Evolutionary conservation across 2,113 vertebrate species (phyloP), one percentile per base, ranked within the genome.

Genomic region (Hypocryptadius cinnamomeus): DNA sequence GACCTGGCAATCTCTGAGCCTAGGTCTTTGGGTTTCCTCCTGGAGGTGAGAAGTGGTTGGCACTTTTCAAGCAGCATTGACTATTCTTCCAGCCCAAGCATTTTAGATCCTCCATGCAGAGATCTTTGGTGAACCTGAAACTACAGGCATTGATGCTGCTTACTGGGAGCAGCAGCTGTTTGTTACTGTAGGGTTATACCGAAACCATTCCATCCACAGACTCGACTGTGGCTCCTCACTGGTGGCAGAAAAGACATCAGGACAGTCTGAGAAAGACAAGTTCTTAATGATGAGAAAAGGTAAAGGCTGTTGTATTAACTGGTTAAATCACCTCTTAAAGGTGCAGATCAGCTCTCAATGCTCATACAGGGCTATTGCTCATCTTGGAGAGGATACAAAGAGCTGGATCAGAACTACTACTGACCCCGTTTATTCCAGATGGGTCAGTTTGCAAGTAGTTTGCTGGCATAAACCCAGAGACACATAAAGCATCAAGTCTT

Each of bases 401-500:
- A 74, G 37, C 28, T 92, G 77, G 71, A 92, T 85, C 71, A 95
- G 57, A 90, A 33, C 87, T 72, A 70, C 48, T 91, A 91, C 90
- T 92, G 91, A 74, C 80, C 69, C 24, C 63, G 81, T 70, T 91
- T 93, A 17, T 53, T 90, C 68, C 90, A 93, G 73, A 96, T 85
- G 83, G 85, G 76, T 80, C 85, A 95, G 71, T 82, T 93, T 72
- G 78, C 88, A 95, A 94, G 85, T 78, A 85, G 77, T 78, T 93
- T 89, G 40, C 84, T 95, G 94, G 95, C 91, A 45, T 69, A 85
- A 79, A 71, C 78, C 86, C 91, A 96, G 78, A 56, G 73, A 78
- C 66, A 76, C 47, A 88, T 94, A 92, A 96, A 96, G 79, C 70
- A 92, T 70, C 25, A 44, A 94, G 57, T 86, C 89, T 92, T 95